Conservation (phyloP, 2,797 vertebrate species). For the Rousettus madagascariensis region DNA sequence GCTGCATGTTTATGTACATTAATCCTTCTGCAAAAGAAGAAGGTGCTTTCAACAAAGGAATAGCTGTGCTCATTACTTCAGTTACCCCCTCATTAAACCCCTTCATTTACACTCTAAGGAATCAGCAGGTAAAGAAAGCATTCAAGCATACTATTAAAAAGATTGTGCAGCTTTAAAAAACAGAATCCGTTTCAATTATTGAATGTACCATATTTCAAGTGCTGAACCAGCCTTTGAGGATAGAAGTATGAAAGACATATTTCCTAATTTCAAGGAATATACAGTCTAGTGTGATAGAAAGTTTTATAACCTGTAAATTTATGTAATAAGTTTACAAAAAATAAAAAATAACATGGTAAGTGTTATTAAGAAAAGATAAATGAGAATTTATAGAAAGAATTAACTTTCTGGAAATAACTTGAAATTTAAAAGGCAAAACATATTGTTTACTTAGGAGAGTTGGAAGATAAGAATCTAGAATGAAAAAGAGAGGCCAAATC, state of each 20-base stretch:
- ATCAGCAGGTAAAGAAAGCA: slow-evolving; percentile 69
- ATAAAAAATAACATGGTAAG: neutral
- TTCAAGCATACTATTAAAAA: slow-evolving; percentile 30
- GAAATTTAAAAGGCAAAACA: neutral
- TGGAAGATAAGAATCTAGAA: neutral
- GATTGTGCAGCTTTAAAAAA: neutral
- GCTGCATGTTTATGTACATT: slow-evolving; percentile 73
- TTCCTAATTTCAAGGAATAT: neutral
- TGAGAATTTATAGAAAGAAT: neutral
- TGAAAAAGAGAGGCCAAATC: neutral
- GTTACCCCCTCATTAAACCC: slow-evolving; percentile 68
- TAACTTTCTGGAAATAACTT: neutral
- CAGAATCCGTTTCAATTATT: neutral
- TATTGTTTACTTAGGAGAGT: neutral
- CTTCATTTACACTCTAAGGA: slow-evolving; percentile 73
- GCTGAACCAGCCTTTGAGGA: neutral
- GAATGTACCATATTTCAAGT: neutral
- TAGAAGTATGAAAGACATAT: neutral
- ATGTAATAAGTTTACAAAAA: neutral
- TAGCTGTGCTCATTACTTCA: slow-evolving; percentile 63
- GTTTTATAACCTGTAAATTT: neutral
- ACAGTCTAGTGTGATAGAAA: neutral
- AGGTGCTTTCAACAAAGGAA: slow-evolving; percentile 56
- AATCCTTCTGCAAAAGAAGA: slow-evolving; percentile 45
- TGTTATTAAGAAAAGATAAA: neutral